Percentiles rank a stretch among this genome's conserved stretches.
These are phyloP conservation scores for Gadopsis bispinosus DNA, from an alignment of 2,797 vertebrate species.

Conservation along the genomic window DNA sequence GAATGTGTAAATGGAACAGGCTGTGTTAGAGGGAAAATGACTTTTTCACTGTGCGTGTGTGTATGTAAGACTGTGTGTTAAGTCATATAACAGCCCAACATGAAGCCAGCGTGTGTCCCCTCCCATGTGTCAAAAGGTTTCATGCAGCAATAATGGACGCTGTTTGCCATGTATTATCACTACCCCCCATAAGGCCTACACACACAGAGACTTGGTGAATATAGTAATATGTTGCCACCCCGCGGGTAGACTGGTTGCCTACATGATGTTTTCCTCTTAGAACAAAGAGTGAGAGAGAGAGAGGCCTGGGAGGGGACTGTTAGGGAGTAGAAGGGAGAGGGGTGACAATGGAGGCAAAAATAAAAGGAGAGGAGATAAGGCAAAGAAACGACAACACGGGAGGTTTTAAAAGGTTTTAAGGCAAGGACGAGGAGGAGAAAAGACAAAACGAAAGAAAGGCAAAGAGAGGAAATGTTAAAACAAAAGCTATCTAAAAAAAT, in stretches of 20 bases:
- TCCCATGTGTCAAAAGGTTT: constrained; percentile 54
- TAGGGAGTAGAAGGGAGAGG: neutral
- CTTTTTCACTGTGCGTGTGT: constrained; percentile 23
- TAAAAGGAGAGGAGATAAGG: neutral
- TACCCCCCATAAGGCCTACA: constrained; percentile 11
- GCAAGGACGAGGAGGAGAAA: no score
- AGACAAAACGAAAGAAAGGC: no score
- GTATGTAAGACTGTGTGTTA: constrained; percentile 1
- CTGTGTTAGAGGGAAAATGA: constrained; percentile 19
- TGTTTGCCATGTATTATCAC: constrained; percentile 36
- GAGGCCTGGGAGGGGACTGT: neutral
- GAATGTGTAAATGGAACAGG: constrained; percentile 29
- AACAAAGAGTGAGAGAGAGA: neutral
- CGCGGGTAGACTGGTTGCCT: constrained; percentile 10
- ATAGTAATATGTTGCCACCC: constrained; percentile 27
- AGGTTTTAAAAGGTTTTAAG: no score
- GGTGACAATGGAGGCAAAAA: neutral
- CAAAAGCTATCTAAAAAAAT: neutral
- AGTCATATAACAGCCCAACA: constrained; percentile 33
- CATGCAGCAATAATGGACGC: constrained; percentile 45
- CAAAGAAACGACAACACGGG: no score
- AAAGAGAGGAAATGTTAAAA: neutral
- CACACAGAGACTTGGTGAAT: neutral
- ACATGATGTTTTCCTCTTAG: constrained; percentile 15
- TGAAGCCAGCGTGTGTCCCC: constrained; percentile 35